Base-by-base conservation (phyloP, 2,797 vertebrate genomes). In the Chromobotia macracanthus region DNA sequence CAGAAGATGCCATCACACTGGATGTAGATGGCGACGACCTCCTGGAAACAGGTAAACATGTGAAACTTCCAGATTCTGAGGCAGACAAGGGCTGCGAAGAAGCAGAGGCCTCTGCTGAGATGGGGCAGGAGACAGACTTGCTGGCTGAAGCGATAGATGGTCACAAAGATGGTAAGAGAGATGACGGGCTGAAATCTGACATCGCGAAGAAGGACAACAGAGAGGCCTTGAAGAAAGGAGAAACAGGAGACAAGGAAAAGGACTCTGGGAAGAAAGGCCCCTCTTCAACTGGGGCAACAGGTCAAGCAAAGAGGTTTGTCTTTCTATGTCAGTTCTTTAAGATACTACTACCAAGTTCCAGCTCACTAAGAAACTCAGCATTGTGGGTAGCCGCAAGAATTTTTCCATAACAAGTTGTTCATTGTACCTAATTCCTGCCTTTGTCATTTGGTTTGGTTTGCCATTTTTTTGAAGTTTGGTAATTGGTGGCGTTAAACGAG, bases 301-400 rank as follows among this genome's bases (percentile, higher is more conserved):
- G 97, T 97, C 97, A 97, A 98, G 97, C 96, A 97, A 99, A 99
- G 98, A 99, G 98, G 98, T 99, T 99, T 97, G 98, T 99, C 97
- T 98, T 99, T 99, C 96, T 99, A 99, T 99, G 97, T 99, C 97
- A 96, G 97, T 99, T 98, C 95, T 98, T 98, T 98, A 95, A 93
- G 86, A 85, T 87, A 81, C 86, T 90, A 83, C 93, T 94, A 91
- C 91, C 91, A 93, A 96, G 95, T 97, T 93, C 96, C 96, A 97
- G 94, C 96, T 96, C 96, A 92, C 94, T 99, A 96, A 95, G 96
- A 96, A 28, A 95, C 94, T 93, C 96, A 95, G 89, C 97, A 95
- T 97, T 98, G 95, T 97, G 95, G 95, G 96, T 98, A 98, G 97
- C 96, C 87, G 96, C 96, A 97, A 98, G 96, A 97, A 91, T 91